These are phyloP conservation scores for Napeogenes inachia DNA, from an alignment of 2,888 invertebrate genomes.

Conservation along the genomic window DNA sequence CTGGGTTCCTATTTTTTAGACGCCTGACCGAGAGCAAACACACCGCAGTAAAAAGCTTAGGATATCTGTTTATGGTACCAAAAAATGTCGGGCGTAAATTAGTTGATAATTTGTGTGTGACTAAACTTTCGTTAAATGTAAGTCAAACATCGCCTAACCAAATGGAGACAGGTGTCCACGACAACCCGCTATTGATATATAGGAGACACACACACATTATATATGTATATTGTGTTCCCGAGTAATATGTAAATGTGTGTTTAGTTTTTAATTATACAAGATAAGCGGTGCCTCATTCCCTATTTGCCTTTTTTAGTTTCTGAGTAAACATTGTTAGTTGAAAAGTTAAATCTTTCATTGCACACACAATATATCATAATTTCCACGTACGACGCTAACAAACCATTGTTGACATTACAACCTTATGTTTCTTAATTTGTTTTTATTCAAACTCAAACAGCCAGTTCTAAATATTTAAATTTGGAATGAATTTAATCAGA, in stretches of 20 bases:
- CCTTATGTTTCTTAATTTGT: background rate
- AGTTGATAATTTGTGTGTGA: slow-evolving; percentile 75
- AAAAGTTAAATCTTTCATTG: slow-evolving; percentile 33
- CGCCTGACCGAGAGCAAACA: slow-evolving; percentile 41
- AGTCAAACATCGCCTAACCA: slow-evolving; percentile 71
- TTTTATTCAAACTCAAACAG: background rate
- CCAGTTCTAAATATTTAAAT: slow-evolving; percentile 13
- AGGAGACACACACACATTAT: slow-evolving; percentile 49
- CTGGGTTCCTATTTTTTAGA: slow-evolving; percentile 40
- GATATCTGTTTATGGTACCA: slow-evolving; percentile 51
- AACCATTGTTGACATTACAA: background rate
- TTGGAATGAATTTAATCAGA: slow-evolving; percentile 38
- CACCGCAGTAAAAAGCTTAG: slow-evolving; percentile 57
- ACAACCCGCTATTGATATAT: slow-evolving; percentile 57
- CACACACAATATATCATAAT: slow-evolving; percentile 6
- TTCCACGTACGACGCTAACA: background rate
- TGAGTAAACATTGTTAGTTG: slow-evolving; percentile 46
- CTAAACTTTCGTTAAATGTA: slow-evolving; percentile 73
- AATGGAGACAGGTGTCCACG: slow-evolving; percentile 72
- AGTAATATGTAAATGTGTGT: slow-evolving; percentile 70
- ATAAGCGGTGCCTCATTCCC: slow-evolving; percentile 57
- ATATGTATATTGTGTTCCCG: slow-evolving; percentile 41
- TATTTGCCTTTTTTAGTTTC: slow-evolving; percentile 65
- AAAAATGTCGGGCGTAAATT: slow-evolving; percentile 71
- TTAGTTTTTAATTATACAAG: slow-evolving; percentile 70